Base-by-base conservation (phyloP, 1,140 invertebrate genomes). In the Eupristina koningsbergeri region DNA sequence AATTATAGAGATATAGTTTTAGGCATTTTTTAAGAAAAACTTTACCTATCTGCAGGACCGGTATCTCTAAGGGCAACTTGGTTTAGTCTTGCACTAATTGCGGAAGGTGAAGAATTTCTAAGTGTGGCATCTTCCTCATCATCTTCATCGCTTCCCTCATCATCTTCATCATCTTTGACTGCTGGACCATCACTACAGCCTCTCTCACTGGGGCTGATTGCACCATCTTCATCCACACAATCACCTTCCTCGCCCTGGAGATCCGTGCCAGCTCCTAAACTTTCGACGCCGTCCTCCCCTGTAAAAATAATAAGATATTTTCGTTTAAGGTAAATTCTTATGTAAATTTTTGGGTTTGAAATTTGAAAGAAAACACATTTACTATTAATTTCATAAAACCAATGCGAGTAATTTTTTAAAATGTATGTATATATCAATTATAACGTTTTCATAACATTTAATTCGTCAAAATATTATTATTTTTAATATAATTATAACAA, bases 271-370 rank as follows among this genome's bases (percentile, higher is more conserved):
- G 93, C 90, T 81, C 90, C 93, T 86, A 93, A 90, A 83, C 91
- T 91, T 89, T 93, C 92, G 83, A 91, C 91, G 85, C 93, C 93
- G 88, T 94, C 94, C 93, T 94, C 94, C 93, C 94, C 94, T 94
- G 89, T 3, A 93, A 93, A 87, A 88, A 61, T 61, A 58, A 74
- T 1, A 64, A 31, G 15, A 31, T 13, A 34, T 19, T 39, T 26
- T 26, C 41, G 26, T 8, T 71, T 50, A 36, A 9, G 3, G 53
- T 1, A 50, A 31, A 53, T 29, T 75, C 29, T 6, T 15, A 50
- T 13, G 13, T 17, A 17, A 13, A 15, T 15, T 50, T 50, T 50
- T 15, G 9, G 2, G n/a, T n/a, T n/a, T n/a, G n/a, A n/a, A n/a
- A n/a, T n/a, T n/a, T n/a, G n/a, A n/a, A n/a, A n/a, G n/a, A n/a